These are phyloP conservation scores for Premnoplex brunnescens DNA, from an alignment of 2,797 vertebrate species.

Conservation along the genomic window DNA sequence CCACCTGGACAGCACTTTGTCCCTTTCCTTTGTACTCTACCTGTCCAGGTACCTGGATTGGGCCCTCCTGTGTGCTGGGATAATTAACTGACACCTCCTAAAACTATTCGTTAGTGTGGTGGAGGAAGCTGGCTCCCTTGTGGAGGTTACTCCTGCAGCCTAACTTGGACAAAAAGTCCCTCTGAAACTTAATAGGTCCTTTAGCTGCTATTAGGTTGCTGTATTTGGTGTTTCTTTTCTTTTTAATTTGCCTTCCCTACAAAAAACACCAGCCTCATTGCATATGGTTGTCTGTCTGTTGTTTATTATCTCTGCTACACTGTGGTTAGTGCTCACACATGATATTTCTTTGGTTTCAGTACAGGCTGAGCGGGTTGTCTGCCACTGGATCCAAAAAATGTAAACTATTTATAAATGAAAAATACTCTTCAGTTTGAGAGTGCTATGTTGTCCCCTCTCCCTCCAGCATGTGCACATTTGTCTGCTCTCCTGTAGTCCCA, in stretches of 20 bases:
- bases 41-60: neutral
- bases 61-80: neutral
- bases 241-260: conserved; percentile 25
- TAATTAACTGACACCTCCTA: neutral
- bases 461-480: conserved; percentile 67
- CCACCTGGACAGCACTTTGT: accelerated
- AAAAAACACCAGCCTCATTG: neutral
- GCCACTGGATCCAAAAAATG: conserved; percentile 74
- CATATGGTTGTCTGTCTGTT: conserved; percentile 72
- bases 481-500: conserved; percentile 72
- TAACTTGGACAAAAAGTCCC: accelerated
- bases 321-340: conserved; percentile 75
- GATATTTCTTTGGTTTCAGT: conserved; percentile 76
- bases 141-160: neutral
- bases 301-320: conserved; percentile 75
- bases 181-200: neutral
- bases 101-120: neutral
- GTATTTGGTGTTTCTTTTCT: neutral
- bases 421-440: conserved; percentile 72
- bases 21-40: neutral
- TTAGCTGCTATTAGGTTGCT: neutral
- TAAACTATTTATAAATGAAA: conserved; percentile 81
- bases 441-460: conserved; percentile 56
- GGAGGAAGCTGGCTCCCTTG: neutral
- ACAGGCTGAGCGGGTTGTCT: conserved; percentile 72